Conservation (phyloP, 2,797 vertebrate genomes). For the Acropternis orthonyx region DNA sequence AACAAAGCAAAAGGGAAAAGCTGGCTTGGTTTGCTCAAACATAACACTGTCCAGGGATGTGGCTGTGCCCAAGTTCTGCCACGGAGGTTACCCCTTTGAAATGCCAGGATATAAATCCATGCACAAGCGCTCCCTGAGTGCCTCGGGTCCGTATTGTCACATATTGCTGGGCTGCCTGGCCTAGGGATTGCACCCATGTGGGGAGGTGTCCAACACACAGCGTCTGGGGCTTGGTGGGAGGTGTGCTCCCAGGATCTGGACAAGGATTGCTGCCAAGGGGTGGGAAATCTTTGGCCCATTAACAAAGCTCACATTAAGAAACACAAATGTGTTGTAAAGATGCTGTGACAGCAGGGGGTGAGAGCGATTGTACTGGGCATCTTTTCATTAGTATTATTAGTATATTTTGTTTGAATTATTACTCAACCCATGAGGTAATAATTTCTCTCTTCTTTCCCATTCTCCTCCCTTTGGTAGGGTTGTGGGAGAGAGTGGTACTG, state of each 20-base stretch:
- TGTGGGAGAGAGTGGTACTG: neutral
- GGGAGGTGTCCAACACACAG: neutral
- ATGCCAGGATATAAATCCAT: neutral
- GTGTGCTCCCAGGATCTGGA: neutral
- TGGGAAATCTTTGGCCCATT: neutral
- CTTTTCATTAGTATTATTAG: neutral
- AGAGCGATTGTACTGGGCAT: neutral
- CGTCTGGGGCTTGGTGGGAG: neutral
- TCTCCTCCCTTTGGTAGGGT: neutral
- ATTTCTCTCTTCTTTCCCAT: neutral
- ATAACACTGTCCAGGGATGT: neutral
- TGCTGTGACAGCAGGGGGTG: neutral
- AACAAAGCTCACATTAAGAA: neutral
- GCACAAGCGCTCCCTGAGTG: neutral
- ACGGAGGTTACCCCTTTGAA: neutral
- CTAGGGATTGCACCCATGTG: neutral
- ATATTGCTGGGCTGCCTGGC: neutral
- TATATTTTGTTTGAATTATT: neutral
- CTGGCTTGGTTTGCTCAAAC: neutral
- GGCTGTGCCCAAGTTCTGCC: neutral
- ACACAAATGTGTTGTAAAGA: neutral
- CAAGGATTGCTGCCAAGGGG: neutral
- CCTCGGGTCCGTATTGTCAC: neutral
- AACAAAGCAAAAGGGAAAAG: neutral
- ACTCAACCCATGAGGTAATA: neutral